Percentiles rank a stretch among this genome's conserved stretches.
phyloP scores from a whole-genome alignment of 2,888 invertebrate genomes.

The Melinaea menophilus region DNA sequence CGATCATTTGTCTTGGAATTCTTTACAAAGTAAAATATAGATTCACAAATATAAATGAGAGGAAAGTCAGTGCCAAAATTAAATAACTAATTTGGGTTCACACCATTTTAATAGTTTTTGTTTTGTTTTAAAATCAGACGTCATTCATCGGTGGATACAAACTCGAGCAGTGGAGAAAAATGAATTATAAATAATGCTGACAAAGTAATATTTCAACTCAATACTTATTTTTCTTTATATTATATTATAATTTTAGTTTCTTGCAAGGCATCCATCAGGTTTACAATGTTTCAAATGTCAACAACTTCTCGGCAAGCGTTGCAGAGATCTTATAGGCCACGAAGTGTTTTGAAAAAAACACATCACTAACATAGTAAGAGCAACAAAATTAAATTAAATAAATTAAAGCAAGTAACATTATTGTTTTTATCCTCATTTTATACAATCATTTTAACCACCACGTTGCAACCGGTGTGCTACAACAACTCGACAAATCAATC shows the following conservation, averaged over 20 bases:
- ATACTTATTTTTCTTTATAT: constrained; percentile 32
- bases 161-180: constrained; percentile 45
- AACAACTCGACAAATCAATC: too few relatives aligned
- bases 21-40: too few relatives aligned
- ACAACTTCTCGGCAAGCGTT: constrained; percentile 9
- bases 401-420: neutral
- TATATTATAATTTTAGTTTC: constrained; percentile 13
- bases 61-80: too few relatives aligned
- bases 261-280: neutral
- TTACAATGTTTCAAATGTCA: constrained; percentile 5
- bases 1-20: too few relatives aligned
- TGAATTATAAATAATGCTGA: constrained; percentile 40
- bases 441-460: too few relatives aligned
- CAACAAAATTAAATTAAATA: neutral
- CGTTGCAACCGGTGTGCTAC: too few relatives aligned
- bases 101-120: constrained; percentile 31
- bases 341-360: constrained; percentile 1
- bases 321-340: constrained; percentile 3
- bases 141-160: constrained; percentile 40
- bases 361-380: neutral
- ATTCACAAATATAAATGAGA: too few relatives aligned
- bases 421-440: neutral
- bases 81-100: constrained; percentile 3
- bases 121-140: constrained; percentile 35
- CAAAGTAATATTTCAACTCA: constrained; percentile 43